Percentiles rank a stretch among this genome's conserved stretches.
phyloP scores from a whole-genome alignment of 64 coral and sea anemone species.

The Pocillopora damicornis region DNA sequence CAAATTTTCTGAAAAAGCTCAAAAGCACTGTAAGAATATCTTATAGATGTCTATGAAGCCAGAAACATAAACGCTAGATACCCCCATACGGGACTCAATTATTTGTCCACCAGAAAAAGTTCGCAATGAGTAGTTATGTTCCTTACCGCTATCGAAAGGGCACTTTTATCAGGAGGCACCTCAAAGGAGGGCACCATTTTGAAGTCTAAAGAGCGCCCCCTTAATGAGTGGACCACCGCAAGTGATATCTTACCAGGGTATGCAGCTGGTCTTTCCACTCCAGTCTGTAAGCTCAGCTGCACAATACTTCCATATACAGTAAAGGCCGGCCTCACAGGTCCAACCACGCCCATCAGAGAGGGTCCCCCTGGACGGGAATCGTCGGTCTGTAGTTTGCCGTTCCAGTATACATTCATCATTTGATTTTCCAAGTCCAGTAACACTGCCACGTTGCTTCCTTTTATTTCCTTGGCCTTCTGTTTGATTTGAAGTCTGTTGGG shows the following conservation, averaged over 20 bases:
- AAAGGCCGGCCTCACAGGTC: slow-evolving; percentile 67
- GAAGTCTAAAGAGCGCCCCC: too few species aligned
- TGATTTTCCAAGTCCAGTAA: slow-evolving; percentile 63
- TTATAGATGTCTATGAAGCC: too few species aligned
- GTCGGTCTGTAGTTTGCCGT: slow-evolving; percentile 75
- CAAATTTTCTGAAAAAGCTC: too few species aligned
- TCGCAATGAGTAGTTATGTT: too few species aligned
- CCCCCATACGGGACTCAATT: too few species aligned
- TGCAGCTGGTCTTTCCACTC: slow-evolving; percentile 37
- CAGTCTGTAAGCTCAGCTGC: slow-evolving; percentile 69
- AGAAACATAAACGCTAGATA: too few species aligned
- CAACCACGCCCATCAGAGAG: slow-evolving; percentile 53
- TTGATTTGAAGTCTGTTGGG: slow-evolving; percentile 62
- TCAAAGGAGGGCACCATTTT: too few species aligned
- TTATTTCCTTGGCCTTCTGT: slow-evolving; percentile 67
- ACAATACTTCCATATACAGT: slow-evolving; percentile 62
- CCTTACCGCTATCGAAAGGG: too few species aligned
- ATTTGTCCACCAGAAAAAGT: too few species aligned
- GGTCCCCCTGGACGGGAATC: slow-evolving; percentile 66
- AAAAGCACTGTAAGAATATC: too few species aligned
- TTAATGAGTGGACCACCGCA: background rate
- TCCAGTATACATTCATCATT: slow-evolving; percentile 73
- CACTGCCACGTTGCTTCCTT: slow-evolving; percentile 78
- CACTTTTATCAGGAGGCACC: too few species aligned
- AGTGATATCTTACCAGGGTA: slow-evolving; percentile 40